A percentile compares a stretch with the other conserved stretches of the same genome.
These are phyloP conservation scores for Phalacrocorax aristotelis DNA, from an alignment of 2,113 vertebrate species.

Conservation along the genomic window DNA sequence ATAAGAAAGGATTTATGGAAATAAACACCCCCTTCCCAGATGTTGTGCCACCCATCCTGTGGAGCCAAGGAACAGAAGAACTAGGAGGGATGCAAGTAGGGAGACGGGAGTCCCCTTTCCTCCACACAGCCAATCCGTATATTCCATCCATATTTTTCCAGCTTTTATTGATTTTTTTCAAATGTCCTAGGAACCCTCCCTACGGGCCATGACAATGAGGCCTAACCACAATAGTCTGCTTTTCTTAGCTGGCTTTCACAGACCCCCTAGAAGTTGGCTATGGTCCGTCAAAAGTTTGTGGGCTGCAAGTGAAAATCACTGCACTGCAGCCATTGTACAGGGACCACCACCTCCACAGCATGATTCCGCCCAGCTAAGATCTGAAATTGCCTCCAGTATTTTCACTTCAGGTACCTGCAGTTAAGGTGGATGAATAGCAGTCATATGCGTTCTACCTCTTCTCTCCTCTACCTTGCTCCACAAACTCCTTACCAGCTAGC, in stretches of 20 bases:
- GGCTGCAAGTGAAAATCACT: neutral
- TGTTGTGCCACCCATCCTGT: neutral
- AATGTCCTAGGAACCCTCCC: neutral
- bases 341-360: neutral
- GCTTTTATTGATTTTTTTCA: neutral
- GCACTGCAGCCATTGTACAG: neutral
- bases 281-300: neutral
- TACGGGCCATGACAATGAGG: neutral
- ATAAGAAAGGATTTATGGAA: neutral
- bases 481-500: neutral
- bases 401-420: neutral
- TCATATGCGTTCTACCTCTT: neutral
- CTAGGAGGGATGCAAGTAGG: neutral
- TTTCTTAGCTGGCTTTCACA: constrained; percentile 15
- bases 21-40: neutral
- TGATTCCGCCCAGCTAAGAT: neutral
- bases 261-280: neutral
- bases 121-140: neutral
- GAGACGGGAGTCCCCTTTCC: neutral
- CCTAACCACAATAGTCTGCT: neutral
- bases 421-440: neutral
- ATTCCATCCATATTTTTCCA: neutral
- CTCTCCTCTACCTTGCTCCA: neutral
- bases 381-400: neutral
- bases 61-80: neutral